Evolutionary conservation across 2,113 vertebrate species (phyloP), one percentile per base, ranked within the genome.

Genomic region (Tachuris rubrigastra): DNA sequence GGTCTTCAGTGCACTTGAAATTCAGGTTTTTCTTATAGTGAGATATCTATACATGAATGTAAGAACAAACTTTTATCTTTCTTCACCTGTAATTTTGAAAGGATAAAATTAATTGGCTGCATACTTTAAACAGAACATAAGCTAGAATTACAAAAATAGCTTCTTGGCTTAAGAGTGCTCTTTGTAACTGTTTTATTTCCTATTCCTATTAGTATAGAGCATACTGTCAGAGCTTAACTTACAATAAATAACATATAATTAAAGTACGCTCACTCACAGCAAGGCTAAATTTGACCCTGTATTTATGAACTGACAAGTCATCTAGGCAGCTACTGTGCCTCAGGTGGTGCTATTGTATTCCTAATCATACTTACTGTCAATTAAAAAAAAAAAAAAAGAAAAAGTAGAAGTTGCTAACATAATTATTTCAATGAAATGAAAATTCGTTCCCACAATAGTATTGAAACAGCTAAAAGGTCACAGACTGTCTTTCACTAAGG

Each of bases 381-480:
- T 94, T 96, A 89, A 91, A 92, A 86, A 82, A 85, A 80, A 68
- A 88, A 68, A 88, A 91, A 85, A n/a, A n/a, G 71, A 55, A 82
- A 90, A 76, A 91, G 56, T 87, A 93, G 86, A 96, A 96, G 76
- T 81, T 85, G 74, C 65, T 97, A 97, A 96, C 67, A 96, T 97
- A 97, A 97, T 92, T 94, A 80, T 97, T 93, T 78, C 96, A 95
- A 74, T 85, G 69, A 94, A 92, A 93, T 89, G 76, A 94, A 97
- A 93, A 96, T 77, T 93, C 14, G 4, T 76, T 76, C 81, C 65
- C 83, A 78, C 88, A 93, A 89, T 95, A 96, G 84, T 92, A 96
- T 35, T 96, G 94, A 95, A 96, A 92, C 86, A 96, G 81, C 97
- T 97, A 93, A 93, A 97, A 97, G 97, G 97, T 97, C 94, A 96